Percentiles rank a stretch among this genome's conserved stretches.
These are phyloP conservation scores for Tragelaphus buxtoni DNA, from an alignment of 2,113 vertebrate genomes.

Conservation along the genomic window DNA sequence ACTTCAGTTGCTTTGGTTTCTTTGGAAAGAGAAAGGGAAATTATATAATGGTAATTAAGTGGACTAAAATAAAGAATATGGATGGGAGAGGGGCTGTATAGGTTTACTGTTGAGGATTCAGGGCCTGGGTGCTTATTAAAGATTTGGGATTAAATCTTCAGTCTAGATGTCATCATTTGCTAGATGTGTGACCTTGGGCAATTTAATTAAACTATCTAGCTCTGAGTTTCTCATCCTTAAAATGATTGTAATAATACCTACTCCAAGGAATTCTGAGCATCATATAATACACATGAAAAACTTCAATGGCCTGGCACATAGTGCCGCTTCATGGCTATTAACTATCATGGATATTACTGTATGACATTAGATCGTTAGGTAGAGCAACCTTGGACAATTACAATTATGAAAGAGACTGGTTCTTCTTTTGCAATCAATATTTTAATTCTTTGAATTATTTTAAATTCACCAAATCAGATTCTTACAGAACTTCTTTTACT, in stretches of 20 bases:
- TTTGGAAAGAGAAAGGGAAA: not conserved
- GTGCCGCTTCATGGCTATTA: not conserved
- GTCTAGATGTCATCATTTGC: not conserved
- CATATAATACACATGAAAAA: not conserved
- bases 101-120: not conserved
- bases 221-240: not conserved
- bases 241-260: not conserved
- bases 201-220: slow-evolving; percentile 1
- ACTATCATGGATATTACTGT: not conserved
- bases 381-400: not conserved
- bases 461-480: not conserved
- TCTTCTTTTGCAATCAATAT: not conserved
- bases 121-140: not conserved
- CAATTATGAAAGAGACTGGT: not conserved
- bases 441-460: not conserved
- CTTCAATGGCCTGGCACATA: not conserved
- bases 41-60: not conserved
- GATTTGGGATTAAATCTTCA: slow-evolving; percentile 8
- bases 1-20: not conserved
- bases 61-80: not conserved
- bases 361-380: not conserved
- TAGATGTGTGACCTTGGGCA: not conserved
- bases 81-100: not conserved
- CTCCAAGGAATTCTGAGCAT: not conserved
- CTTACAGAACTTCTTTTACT: not conserved